Base-by-base conservation (phyloP, 2,888 invertebrate species). In the Melanotus villosus region DNA sequence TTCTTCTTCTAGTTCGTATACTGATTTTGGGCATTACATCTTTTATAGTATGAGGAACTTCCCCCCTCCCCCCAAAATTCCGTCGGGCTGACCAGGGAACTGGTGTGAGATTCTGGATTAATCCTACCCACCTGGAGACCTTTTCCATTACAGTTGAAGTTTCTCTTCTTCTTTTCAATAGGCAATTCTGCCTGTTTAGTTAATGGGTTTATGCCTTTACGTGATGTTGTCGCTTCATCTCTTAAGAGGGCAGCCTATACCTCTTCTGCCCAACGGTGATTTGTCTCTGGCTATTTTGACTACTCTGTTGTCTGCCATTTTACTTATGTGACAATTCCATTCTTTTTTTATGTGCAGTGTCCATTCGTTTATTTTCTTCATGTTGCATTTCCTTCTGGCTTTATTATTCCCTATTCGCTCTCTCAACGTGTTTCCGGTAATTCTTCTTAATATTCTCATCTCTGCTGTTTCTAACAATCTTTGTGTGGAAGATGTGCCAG, bases 361-460 rank as follows among this genome's bases (percentile, higher is more conserved):
- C 32, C 30, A 54, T 54, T 32, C 32, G 32, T 54, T 54, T 54
- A 54, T 54, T 54, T 18, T 14, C 18, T 30, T 6, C 6, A 32
- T 14, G 16, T 54, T 54, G 10, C 32, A 54, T 54, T 54, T 32
- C 32, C 32, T 54, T 54, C 32, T 54, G 9, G 21, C 16, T 54
- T 54, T 32, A 54, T 14, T 12, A 32, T 18, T 54, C 23, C 30
- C 23, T 14, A 54, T 54, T 14, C n/a, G n/a, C n/a, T n/a, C n/a
- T 54, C 54, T 26, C 12, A 26, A 26, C 7, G 34, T 54, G 18
- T 54, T 54, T 54, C 34, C 32, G 16, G 54, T 54, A 5, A 54
- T 54, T 54, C 54, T 54, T 54, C 18, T 26, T 9, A 12, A 21
- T 52, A 23, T 52, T 21, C 30, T 12, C 54, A 54, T 54, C 54